Conservation (phyloP, 2,888 invertebrate genomes). For the Conops quadrifasciatus region DNA sequence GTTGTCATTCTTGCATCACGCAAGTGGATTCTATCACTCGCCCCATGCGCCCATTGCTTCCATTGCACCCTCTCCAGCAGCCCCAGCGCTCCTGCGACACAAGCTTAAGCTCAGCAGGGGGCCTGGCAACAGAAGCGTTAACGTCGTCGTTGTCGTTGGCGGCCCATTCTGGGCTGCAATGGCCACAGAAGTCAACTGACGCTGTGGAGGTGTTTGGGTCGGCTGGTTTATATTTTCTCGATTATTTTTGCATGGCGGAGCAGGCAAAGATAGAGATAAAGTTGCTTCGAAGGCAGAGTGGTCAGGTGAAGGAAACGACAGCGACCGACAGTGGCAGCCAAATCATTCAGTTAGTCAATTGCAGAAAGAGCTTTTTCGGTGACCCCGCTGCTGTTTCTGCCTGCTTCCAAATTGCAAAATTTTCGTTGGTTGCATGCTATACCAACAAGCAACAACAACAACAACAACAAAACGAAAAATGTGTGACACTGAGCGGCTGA, state of each 20-base stretch:
- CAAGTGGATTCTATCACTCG: conserved; percentile 26
- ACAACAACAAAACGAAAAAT: neutral
- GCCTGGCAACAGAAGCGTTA: conserved; percentile 2
- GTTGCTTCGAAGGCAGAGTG: neutral
- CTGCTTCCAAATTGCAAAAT: conserved; percentile 1
- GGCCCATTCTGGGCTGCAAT: neutral
- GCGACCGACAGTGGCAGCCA: neutral
- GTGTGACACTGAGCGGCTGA: conserved; percentile 55
- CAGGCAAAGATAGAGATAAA: neutral
- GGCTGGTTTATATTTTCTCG: neutral
- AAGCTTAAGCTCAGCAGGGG: conserved; percentile 10
- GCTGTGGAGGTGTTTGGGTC: neutral
- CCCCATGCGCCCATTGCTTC: neutral
- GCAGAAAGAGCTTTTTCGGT: conserved; percentile 11
- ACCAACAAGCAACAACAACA: conserved; percentile 2
- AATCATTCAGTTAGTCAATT: conserved; percentile 1
- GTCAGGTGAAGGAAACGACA: neutral
- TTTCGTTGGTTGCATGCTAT: conserved; percentile 2
- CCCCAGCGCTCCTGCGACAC: too few relatives aligned
- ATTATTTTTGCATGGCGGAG: too few relatives aligned
- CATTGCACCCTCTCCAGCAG: too few relatives aligned
- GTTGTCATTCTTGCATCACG: conserved; percentile 34
- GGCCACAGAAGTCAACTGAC: neutral
- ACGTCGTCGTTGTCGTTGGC: neutral
- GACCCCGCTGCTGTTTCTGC: neutral